Base-by-base conservation (phyloP, 2,113 vertebrate species). In the Chunga burmeisteri region DNA sequence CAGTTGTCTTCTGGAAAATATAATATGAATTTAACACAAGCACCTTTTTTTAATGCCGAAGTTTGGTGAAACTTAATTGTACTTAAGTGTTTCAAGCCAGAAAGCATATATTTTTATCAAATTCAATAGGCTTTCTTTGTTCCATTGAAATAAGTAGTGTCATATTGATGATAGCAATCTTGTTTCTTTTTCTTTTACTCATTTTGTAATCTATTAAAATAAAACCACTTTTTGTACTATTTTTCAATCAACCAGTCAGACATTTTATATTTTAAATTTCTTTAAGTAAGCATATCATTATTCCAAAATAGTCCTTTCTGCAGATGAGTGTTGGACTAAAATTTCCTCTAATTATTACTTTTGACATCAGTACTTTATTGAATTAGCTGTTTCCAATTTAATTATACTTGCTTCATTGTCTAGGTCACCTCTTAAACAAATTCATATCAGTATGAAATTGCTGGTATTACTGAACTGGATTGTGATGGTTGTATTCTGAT, bases 371-470 rank as follows among this genome's bases (percentile, higher is more conserved):
- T 94, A 77, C 93, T 93, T 95, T 95, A 96, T 96, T 96, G 87
- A 97, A 97, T 98, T 97, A 96, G 65, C 87, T 79, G 22, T 75
- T 97, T 97, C 46, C 18, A 94, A 71, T 96, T 65, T 97, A 95
- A 96, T 97, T 97, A 93, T 73, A 95, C 95, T 97, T 96, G 63
- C 70, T 83, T 97, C 77, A 93, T 94, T 96, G 74, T 95, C 74
- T 92, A 93, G 89, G 78, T 98, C 86, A 96, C 94, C 88, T 97
- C 97, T 97, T 93, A 95, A 95, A 93, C 89, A 91, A 96, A 97
- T 80, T 90, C 75, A 67, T 96, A 90, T 91, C 77, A 72, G 73
- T 87, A 82, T 97, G 46, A 68, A 94, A 88, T 96, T 89, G 90
- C 88, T 90, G 67, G 42, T 91, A n/a, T 61, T 96, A 92, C 36